phyloP scores from a whole-genome alignment of 2,888 invertebrate species.

The Sesamia inferens region DNA sequence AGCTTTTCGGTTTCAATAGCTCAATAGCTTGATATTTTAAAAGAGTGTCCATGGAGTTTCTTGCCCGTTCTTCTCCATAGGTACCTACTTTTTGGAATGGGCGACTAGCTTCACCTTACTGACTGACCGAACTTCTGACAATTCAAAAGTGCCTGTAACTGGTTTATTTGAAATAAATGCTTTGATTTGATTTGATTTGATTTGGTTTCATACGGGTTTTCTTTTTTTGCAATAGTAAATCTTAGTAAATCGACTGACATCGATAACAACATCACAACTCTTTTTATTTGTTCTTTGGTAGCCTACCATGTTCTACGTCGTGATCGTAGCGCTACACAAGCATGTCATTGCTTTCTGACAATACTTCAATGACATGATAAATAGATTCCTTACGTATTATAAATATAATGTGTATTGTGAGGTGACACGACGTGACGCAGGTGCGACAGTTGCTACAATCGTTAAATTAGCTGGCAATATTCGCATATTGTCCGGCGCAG shows the following conservation, averaged over 20 bases:
- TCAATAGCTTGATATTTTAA: too few relatives aligned
- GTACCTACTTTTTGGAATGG: too few relatives aligned
- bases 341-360: constrained; percentile 19
- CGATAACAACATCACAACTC: not conserved
- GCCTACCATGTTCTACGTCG: not conserved
- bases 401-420: constrained; percentile 42
- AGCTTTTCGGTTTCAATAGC: too few relatives aligned
- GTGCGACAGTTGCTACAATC: constrained; percentile 59
- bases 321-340: constrained; percentile 5
- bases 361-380: constrained; percentile 41
- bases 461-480: constrained; percentile 61
- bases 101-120: too few relatives aligned
- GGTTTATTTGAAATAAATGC: too few relatives aligned
- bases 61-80: too few relatives aligned
- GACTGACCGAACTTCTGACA: too few relatives aligned
- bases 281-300: not conserved
- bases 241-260: not conserved
- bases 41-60: too few relatives aligned
- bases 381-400: constrained; percentile 43
- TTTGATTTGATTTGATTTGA: too few relatives aligned
- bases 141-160: too few relatives aligned
- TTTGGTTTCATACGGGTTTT: not conserved
- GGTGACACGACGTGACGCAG: constrained; percentile 57
- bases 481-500: constrained; percentile 63
- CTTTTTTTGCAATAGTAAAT: not conserved